phyloP scores from a whole-genome alignment of 2,113 vertebrate species.

The Phylloscopus trochiloides region DNA sequence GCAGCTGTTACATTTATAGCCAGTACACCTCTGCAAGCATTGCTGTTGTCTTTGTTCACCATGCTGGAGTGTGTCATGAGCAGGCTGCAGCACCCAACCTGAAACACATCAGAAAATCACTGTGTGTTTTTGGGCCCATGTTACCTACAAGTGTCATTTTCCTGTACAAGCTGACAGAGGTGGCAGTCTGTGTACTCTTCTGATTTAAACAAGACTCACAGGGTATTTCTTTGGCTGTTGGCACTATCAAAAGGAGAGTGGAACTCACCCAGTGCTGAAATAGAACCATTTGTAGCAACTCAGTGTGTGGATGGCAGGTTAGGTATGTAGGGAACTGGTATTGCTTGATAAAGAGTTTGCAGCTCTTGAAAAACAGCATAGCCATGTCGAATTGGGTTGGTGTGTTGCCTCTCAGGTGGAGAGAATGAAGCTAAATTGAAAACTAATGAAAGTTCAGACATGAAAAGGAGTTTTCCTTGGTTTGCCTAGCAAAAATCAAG shows the following conservation, averaged over 20 bases:
- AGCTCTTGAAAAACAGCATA: not conserved
- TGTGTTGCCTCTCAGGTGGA: not conserved
- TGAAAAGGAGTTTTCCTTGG: not conserved
- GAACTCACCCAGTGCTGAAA: not conserved
- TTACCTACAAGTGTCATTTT: not conserved
- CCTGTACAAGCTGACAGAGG: not conserved
- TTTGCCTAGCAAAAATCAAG: not conserved
- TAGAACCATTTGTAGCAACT: not conserved
- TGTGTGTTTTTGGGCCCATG: not conserved
- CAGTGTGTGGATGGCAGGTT: accelerated
- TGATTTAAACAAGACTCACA: not conserved
- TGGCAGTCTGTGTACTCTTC: not conserved
- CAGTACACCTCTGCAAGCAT: accelerated
- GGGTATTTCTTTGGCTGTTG: not conserved
- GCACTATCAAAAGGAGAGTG: accelerated
- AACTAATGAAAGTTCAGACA: not conserved
- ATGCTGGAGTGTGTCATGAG: not conserved
- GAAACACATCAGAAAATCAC: not conserved
- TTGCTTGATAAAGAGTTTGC: not conserved
- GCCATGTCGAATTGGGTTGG: not conserved
- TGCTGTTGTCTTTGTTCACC: not conserved
- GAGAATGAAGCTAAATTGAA: not conserved
- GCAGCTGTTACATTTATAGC: not conserved
- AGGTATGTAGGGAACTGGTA: not conserved
- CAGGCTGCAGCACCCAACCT: not conserved